A percentile compares a stretch with the other conserved stretches of the same genome.
phyloP scores from a whole-genome alignment of 2,797 vertebrate genomes.

The Danio kyathit region DNA sequence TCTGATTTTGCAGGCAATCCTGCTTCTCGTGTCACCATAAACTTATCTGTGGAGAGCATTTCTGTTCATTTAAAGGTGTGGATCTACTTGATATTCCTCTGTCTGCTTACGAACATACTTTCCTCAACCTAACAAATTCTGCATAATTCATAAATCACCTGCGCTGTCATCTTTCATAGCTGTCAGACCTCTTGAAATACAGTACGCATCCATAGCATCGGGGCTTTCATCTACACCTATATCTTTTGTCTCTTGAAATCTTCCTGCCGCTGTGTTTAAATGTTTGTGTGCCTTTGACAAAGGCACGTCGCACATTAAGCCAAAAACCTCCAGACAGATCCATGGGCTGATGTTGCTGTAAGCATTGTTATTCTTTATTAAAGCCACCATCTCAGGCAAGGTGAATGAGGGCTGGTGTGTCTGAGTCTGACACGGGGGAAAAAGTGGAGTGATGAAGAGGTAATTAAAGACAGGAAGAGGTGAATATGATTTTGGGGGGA shows the following conservation, averaged over 20 bases:
- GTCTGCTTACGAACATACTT: slow-evolving; percentile 9
- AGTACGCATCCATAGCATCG: neutral
- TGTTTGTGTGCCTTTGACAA: slow-evolving; percentile 22
- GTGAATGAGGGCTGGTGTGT: slow-evolving; percentile 66
- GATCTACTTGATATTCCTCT: slow-evolving; percentile 21
- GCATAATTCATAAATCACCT: slow-evolving; percentile 43
- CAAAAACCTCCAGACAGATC: slow-evolving; percentile 21
- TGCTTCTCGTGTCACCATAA: neutral
- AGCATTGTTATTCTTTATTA: slow-evolving; percentile 49
- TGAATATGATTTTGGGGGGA: slow-evolving; percentile 87
- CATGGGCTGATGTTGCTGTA: slow-evolving; percentile 20
- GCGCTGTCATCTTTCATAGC: slow-evolving; percentile 19
- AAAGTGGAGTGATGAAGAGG: slow-evolving; percentile 82
- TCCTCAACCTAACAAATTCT: slow-evolving; percentile 26
- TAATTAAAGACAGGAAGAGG: slow-evolving; percentile 89
- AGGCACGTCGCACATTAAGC: slow-evolving; percentile 21
- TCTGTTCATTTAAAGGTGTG: slow-evolving; percentile 10
- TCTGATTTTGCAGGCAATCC: neutral
- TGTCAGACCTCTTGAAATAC: slow-evolving; percentile 24
- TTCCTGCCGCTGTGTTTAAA: slow-evolving; percentile 20
- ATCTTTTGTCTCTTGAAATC: slow-evolving; percentile 17
- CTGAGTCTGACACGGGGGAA: slow-evolving; percentile 78
- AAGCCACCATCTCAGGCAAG: slow-evolving; percentile 55
- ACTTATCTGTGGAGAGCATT: neutral
- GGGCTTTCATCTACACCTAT: neutral